Base-by-base conservation (phyloP, 2,113 vertebrate species). In the Halcyon senegalensis region DNA sequence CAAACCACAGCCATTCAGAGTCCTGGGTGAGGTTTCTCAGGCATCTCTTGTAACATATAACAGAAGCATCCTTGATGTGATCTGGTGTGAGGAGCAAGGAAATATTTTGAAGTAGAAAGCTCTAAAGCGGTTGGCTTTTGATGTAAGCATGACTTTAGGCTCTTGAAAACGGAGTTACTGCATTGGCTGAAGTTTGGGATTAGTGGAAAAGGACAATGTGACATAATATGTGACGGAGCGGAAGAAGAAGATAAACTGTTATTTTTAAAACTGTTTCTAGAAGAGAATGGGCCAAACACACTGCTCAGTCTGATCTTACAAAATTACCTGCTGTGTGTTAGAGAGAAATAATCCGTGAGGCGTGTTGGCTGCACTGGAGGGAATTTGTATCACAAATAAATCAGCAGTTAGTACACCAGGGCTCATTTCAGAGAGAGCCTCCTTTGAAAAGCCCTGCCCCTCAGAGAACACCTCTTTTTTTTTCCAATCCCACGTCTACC, bases 311-410 rank as follows among this genome's bases (percentile, higher is more conserved):
- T 70, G 50, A 84, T 28, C 4, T 66, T 37, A 76, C 56, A 74
- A 46, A 77, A 59, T 67, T 81, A 35, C 86, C 64, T 74, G 16
- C 44, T 50, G 9, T 30, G 8, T 74, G 33, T 70, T 81, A 60
- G 30, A 39, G 39, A 48, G 67, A 74, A 90, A 60, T 68, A 62
- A n/a, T 25, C 56, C 35, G 20, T 13, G 15, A 78, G 56, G 80
- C 89, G 68, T 55, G 51, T 48, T 89, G 82, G 62, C 80, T 91
- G 73, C 66, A 9, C 51, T 67, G 58, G 39, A 41, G 78, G 69
- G 85, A 91, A 83, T 91, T 73, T 81, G 44, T 87, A 79, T 20
- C 35, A 79, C 85, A 79, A 85, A 87, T 75, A 85, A 87, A 78
- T 62, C 23, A 79, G 58, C 62, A 48, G 12, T 70, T 46, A 46